Percentiles rank a stretch among this genome's conserved stretches.
Evolutionary conservation across 2,888 invertebrate species (phyloP).

Genomic region (Adela reaumurella): DNA sequence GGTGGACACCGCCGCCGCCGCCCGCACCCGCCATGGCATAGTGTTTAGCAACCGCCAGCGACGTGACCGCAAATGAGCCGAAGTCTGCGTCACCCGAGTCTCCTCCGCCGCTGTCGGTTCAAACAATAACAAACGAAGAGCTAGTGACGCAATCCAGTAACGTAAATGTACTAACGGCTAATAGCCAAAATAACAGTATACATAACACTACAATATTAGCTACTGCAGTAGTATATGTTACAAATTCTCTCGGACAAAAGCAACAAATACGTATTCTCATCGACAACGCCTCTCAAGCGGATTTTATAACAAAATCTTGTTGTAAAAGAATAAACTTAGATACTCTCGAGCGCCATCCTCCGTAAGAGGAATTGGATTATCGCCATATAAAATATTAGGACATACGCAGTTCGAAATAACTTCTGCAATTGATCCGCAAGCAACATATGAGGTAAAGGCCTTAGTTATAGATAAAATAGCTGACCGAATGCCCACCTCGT

Average conservation of each 20-base stretch:
- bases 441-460: not conserved
- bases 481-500: not conserved
- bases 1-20: not conserved
- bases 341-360: slow-evolving; percentile 5
- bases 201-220: not conserved
- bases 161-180: not conserved
- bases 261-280: not conserved
- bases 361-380: not conserved
- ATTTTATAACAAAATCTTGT: not conserved
- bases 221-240: not conserved
- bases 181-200: not conserved
- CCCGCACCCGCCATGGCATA: no score
- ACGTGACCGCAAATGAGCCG: no score
- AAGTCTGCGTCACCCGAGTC: no score
- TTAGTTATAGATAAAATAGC: not conserved
- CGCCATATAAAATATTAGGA: not conserved
- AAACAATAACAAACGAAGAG: no score
- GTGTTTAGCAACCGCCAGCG: no score
- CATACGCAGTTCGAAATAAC: not conserved
- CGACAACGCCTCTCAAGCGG: not conserved
- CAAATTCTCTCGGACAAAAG: not conserved
- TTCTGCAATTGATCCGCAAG: not conserved
- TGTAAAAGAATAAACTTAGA: not conserved
- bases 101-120: no score
- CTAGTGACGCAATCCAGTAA: not conserved